A percentile compares a stretch with the other conserved stretches of the same genome.
phyloP scores from a whole-genome alignment of 2,113 vertebrate genomes.

The Nerophis ophidion region DNA sequence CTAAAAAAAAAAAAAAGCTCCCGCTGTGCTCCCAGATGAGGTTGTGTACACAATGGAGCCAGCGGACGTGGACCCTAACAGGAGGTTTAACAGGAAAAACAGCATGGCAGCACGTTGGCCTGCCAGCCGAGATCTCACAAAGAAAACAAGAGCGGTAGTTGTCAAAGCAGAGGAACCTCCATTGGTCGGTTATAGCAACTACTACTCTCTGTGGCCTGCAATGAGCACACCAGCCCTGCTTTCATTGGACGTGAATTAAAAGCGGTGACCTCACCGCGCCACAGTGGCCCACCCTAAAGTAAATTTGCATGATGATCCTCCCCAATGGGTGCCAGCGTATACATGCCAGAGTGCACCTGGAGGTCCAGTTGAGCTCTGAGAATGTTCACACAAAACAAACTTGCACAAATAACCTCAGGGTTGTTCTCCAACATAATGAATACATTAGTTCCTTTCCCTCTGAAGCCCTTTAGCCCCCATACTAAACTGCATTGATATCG shows the following conservation, averaged over 20 bases:
- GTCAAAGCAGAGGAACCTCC: slow-evolving; percentile 30
- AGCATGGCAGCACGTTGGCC: slow-evolving; percentile 34
- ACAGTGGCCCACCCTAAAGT: slow-evolving; percentile 44
- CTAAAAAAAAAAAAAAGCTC: slow-evolving; percentile 41
- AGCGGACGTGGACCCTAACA: slow-evolving; percentile 39
- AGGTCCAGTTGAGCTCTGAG: slow-evolving; percentile 18
- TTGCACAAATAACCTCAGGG: slow-evolving; percentile 18
- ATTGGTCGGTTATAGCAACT: slow-evolving; percentile 36
- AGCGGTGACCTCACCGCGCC: slow-evolving; percentile 41
- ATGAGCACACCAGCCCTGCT: slow-evolving; percentile 47
- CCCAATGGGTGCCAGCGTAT: background rate
- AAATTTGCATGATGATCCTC: background rate
- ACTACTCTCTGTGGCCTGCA: slow-evolving; percentile 56
- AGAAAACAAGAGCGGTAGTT: slow-evolving; percentile 51
- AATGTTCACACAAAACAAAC: slow-evolving; percentile 7
- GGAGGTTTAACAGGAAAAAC: slow-evolving; percentile 42
- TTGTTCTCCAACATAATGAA: slow-evolving; percentile 23
- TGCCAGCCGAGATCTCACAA: slow-evolving; percentile 32
- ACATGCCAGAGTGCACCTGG: slow-evolving; percentile 14
- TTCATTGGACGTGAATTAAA: slow-evolving; percentile 59
- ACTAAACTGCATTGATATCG: slow-evolving; percentile 54
- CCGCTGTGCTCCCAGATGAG: slow-evolving; percentile 40
- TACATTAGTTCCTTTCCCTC: slow-evolving; percentile 27
- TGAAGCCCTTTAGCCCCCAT: slow-evolving; percentile 29
- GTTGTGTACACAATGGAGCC: slow-evolving; percentile 43